Evolutionary conservation across 2,113 vertebrate genomes (phyloP).

Genomic region (Ptilorrhoa leucosticta): DNA sequence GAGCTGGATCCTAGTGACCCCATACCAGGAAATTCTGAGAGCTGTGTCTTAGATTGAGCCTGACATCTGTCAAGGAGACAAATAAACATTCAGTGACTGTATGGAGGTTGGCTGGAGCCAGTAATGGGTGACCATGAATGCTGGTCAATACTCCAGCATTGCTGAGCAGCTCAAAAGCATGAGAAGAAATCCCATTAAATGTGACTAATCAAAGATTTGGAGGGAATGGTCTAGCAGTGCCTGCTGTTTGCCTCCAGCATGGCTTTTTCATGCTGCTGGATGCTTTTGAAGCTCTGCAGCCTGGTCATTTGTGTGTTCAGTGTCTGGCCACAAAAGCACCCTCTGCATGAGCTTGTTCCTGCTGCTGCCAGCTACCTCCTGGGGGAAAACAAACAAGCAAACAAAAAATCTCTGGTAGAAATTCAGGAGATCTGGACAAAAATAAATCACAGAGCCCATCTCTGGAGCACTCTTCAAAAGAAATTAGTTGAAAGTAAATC

Average conservation of each 20-base stretch:
- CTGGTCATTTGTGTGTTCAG: neutral
- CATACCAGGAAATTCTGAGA: neutral
- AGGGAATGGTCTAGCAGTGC: neutral
- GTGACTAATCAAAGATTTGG: slow-evolving; percentile 22
- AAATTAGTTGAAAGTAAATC: slow-evolving; percentile 13
- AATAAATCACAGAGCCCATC: neutral
- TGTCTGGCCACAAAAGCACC: neutral
- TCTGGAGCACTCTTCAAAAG: neutral
- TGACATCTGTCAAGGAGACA: neutral
- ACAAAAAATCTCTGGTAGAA: neutral
- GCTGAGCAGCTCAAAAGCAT: neutral
- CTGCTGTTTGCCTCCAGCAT: neutral
- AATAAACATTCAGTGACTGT: neutral
- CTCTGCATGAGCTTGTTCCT: neutral
- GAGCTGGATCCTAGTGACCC: slow-evolving; percentile 8
- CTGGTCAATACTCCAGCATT: neutral
- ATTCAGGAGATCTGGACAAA: neutral
- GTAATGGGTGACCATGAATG: neutral
- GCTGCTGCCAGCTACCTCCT: neutral
- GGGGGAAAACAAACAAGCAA: neutral
- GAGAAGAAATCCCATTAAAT: slow-evolving; percentile 21
- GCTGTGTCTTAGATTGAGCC: neutral
- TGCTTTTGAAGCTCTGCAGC: neutral
- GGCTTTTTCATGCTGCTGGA: neutral
- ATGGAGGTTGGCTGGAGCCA: neutral